These are phyloP conservation scores for Urocynchramus pylzowi DNA, from an alignment of 2,113 vertebrate genomes.

Conservation along the genomic window DNA sequence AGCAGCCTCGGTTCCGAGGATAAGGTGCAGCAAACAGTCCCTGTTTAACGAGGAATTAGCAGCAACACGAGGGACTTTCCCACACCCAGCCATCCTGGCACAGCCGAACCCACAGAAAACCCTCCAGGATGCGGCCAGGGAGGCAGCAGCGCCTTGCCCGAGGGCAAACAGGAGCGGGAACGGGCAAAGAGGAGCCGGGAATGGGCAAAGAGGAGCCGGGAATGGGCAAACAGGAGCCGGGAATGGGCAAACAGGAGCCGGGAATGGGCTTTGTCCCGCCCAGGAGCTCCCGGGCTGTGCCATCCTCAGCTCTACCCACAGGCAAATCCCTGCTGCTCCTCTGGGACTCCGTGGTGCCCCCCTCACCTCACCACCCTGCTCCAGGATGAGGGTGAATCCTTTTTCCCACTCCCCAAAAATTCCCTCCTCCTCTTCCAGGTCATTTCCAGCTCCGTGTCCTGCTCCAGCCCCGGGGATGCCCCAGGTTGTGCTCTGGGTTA, in stretches of 20 bases:
- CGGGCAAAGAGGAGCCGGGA: too few species aligned
- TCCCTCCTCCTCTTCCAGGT: not conserved
- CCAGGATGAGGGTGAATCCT: accelerated
- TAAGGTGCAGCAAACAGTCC: not conserved
- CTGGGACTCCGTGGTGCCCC: accelerated
- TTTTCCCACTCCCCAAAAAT: not conserved
- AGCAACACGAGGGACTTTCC: not conserved
- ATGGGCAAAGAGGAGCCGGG: not conserved
- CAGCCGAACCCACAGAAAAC: not conserved
- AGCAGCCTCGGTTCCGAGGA: accelerated
- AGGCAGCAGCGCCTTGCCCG: not conserved
- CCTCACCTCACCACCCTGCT: not conserved
- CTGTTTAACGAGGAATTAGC: not conserved
- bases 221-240: too few species aligned
- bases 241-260: not conserved
- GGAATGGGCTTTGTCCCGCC: not conserved
- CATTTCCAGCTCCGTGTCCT: not conserved
- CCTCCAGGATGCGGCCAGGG: not conserved
- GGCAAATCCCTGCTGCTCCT: not conserved
- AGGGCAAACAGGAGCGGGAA: not conserved
- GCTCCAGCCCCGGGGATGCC: too few species aligned
- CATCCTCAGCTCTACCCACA: not conserved
- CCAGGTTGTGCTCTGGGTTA: not conserved
- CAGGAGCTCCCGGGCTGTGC: not conserved
- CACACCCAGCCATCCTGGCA: not conserved